Evolutionary conservation across 2,888 invertebrate genomes (phyloP).

Genomic region (Apodemia duryi): DNA sequence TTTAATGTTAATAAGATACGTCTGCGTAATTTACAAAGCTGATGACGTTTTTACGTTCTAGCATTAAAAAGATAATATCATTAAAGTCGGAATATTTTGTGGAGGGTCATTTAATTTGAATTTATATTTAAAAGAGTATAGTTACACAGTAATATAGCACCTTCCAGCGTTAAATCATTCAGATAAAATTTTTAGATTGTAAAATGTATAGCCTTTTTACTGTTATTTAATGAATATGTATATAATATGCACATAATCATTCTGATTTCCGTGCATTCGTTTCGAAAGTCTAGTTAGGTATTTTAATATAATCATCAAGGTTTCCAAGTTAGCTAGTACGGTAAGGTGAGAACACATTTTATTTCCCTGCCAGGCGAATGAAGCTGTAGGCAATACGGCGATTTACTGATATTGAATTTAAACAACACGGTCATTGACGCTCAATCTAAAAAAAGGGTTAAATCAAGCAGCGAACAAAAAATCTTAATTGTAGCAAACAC

Average conservation of each 20-base stretch:
- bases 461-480: neutral
- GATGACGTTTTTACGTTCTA: slow-evolving; percentile 25
- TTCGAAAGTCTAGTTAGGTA: too few relatives aligned
- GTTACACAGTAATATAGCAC: slow-evolving; percentile 16
- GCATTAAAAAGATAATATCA: slow-evolving; percentile 30
- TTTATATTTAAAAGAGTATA: slow-evolving; percentile 16
- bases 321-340: too few relatives aligned
- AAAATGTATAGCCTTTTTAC: slow-evolving; percentile 15
- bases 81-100: slow-evolving; percentile 26
- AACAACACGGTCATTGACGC: too few relatives aligned
- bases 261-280: too few relatives aligned
- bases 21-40: slow-evolving; percentile 23
- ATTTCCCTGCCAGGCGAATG: too few relatives aligned
- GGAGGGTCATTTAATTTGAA: slow-evolving; percentile 14
- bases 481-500: neutral
- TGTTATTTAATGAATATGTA: neutral
- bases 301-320: too few relatives aligned
- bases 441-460: too few relatives aligned
- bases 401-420: too few relatives aligned
- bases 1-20: slow-evolving; percentile 21
- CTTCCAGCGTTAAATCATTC: slow-evolving; percentile 16
- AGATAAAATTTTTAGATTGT: slow-evolving; percentile 18
- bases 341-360: too few relatives aligned
- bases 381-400: too few relatives aligned
- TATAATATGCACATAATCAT: too few relatives aligned